A percentile compares a stretch with the other conserved stretches of the same genome.
These are phyloP conservation scores for Pycnomerus fuliginosus DNA, from an alignment of 2,888 invertebrate genomes.

Conservation along the genomic window DNA sequence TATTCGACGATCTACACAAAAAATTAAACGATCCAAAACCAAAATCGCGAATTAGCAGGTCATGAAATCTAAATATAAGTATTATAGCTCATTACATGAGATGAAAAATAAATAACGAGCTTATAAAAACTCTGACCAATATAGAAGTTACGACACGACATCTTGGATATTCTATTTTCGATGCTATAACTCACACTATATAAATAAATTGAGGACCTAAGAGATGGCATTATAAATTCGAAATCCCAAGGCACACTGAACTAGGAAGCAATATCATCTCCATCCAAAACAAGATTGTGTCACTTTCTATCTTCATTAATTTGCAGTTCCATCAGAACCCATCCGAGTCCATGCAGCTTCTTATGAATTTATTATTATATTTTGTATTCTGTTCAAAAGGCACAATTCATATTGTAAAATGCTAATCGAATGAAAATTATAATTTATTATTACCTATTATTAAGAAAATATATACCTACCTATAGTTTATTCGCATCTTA, in stretches of 20 bases:
- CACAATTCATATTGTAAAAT: too few species aligned
- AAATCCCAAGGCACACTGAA: slow-evolving; percentile 7
- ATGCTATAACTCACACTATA: slow-evolving; percentile 25
- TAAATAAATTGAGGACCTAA: slow-evolving; percentile 24
- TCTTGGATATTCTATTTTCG: slow-evolving; percentile 35
- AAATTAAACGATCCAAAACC: too few species aligned
- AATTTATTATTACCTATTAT: too few species aligned
- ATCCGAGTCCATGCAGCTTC: too few species aligned
- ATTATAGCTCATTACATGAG: slow-evolving; percentile 32
- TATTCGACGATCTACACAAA: too few species aligned
- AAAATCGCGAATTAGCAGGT: slow-evolving; percentile 32
- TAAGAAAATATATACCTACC: too few species aligned
- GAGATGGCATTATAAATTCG: slow-evolving; percentile 22
- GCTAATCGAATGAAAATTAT: too few species aligned
- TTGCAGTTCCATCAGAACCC: too few species aligned
- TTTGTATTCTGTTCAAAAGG: too few species aligned
- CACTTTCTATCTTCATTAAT: slow-evolving; percentile 14
- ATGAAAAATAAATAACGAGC: slow-evolving; percentile 35
- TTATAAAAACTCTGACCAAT: slow-evolving; percentile 34
- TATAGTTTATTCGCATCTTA: too few species aligned
- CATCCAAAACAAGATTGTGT: slow-evolving; percentile 19
- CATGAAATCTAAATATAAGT: slow-evolving; percentile 33
- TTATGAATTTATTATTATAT: too few species aligned
- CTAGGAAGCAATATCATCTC: slow-evolving; percentile 16
- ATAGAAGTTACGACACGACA: slow-evolving; percentile 37